Percentiles rank a stretch among this genome's conserved stretches.
Conservation (phyloP, 1,140 invertebrate genomes). For the Phthorimaea operculella region DNA sequence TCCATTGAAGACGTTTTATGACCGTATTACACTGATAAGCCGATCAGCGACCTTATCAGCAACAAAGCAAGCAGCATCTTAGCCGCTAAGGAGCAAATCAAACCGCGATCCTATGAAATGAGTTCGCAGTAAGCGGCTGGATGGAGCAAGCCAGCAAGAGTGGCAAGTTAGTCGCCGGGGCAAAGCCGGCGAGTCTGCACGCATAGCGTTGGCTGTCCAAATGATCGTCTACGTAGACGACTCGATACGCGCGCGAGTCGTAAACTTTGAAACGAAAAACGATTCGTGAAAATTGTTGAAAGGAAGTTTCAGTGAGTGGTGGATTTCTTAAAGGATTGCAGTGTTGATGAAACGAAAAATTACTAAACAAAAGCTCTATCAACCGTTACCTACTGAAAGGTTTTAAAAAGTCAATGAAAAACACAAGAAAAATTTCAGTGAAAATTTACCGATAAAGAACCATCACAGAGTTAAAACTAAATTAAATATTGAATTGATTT, state of each 20-base stretch:
- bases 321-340: not conserved
- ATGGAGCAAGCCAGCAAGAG: too few species aligned
- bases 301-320: not conserved
- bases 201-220: not conserved
- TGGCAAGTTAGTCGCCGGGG: constrained; percentile 18
- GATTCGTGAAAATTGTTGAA: too few species aligned
- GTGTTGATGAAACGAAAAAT: not conserved
- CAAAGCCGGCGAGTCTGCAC: constrained; percentile 21
- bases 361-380: too few species aligned
- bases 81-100: not conserved
- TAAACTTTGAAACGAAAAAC: not conserved
- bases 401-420: too few species aligned
- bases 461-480: too few species aligned
- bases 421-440: too few species aligned
- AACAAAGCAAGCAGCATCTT: not conserved
- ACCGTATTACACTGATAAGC: too few species aligned
- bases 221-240: not conserved
- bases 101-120: not conserved
- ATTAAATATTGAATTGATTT: too few species aligned
- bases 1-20: too few species aligned
- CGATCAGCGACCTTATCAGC: too few species aligned
- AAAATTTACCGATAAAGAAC: too few species aligned
- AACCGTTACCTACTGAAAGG: too few species aligned
- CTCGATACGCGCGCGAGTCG: not conserved
- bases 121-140: not conserved